These are phyloP conservation scores for Thoracochromis brauschi DNA, from an alignment of 2,113 vertebrate genomes.

Conservation along the genomic window DNA sequence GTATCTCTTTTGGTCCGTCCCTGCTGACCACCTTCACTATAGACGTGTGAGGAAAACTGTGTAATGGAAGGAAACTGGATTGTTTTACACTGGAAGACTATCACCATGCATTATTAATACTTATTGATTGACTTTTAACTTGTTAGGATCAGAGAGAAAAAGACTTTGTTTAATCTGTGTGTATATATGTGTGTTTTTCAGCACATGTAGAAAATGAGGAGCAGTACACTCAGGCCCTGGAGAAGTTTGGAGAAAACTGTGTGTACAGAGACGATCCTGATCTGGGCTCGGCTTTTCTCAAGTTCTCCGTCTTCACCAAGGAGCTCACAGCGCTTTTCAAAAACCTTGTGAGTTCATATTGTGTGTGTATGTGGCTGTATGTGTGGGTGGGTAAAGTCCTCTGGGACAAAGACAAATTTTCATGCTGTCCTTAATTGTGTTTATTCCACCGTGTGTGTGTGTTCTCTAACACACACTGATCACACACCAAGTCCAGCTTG, in stretches of 20 bases:
- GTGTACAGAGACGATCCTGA: conserved; percentile 97
- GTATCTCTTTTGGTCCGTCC: neutral
- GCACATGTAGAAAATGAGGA: conserved; percentile 98
- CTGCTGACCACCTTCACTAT: neutral
- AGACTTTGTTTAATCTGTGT: neutral
- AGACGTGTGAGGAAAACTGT: neutral
- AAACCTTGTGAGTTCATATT: conserved; percentile 83
- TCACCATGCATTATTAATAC: conserved; percentile 35
- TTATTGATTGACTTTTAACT: conserved; percentile 16
- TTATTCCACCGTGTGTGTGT: conserved; percentile 18
- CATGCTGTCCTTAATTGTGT: conserved; percentile 27
- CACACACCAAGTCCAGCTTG: neutral
- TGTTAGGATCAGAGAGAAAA: neutral
- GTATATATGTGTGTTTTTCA: conserved; percentile 49
- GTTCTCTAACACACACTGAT: neutral
- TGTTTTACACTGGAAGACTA: neutral
- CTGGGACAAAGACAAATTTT: conserved; percentile 3
- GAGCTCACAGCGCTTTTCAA: conserved; percentile 98
- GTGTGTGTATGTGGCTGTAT: neutral
- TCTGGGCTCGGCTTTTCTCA: conserved; percentile 94
- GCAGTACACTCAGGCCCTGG: conserved; percentile 96
- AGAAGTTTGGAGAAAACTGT: conserved; percentile 98
- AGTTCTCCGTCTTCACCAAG: conserved; percentile 98
- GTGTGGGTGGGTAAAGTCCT: neutral
- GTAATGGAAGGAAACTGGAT: neutral